Base-by-base conservation (phyloP, 2,113 vertebrate genomes). In the Mohoua ochrocephala region DNA sequence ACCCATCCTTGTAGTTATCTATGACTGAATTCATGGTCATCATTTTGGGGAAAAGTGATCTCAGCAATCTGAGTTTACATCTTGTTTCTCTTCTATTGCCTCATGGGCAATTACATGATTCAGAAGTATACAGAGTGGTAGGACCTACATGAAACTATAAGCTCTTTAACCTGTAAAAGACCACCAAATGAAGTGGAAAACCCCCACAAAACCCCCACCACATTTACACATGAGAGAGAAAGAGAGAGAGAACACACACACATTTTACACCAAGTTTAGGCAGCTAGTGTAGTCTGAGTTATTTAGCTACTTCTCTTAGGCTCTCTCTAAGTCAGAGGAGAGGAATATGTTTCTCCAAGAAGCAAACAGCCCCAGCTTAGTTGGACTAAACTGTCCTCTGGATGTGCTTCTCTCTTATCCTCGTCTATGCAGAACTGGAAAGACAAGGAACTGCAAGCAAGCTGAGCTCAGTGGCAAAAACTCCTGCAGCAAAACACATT, bases 221-320 rank as follows among this genome's bases (percentile, higher is more conserved):
- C 11, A 37, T 60, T 52, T 52, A n/a, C 11, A n/a, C 4, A 13
- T 0, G 1, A 21, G 19, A 56, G 33, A 56, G 45, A 54, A n/a
- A n/a, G n/a, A n/a, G n/a, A n/a, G 39, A 64, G 37, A 44, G 18
- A 39, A 11, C 7, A 37, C 8, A 44, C 10, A n/a, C 8, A 18
- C 4, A 60, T 69, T 49, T 77, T 42, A 23, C 9, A 22, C 5
- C 1, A 19, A 61, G 20, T 35, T 70, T 39, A 60, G 45, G 53
- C 14, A 75, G 20, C 9, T 26, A 5, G 3, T 22, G n/a, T 15
- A n/a, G 15, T 28, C 69, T 12, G 61, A 75, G 7, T 42, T 65
- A 37, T 23, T 52, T 33, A 70, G 20, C 33, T 68, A 7, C 12
- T 64, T 26, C 13, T 61, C 76, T 19, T 10, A 37, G 4, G 8